phyloP scores from a whole-genome alignment of 1,140 invertebrate genomes.

The Calephelis nemesis region DNA sequence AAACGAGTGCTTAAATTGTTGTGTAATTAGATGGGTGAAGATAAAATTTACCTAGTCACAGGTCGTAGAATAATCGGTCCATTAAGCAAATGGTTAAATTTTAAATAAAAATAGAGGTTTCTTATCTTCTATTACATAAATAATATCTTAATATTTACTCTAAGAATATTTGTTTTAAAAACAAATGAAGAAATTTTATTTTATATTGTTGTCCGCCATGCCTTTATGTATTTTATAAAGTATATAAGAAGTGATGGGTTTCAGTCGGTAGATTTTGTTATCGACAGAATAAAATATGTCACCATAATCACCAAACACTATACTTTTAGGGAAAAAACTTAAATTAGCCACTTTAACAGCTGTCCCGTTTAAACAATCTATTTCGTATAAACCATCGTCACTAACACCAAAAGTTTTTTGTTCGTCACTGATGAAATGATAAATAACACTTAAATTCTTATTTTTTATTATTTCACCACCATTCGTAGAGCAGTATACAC shows the following conservation, averaged over 20 bases:
- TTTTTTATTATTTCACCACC: constrained; percentile 58
- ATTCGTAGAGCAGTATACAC: constrained; percentile 53
- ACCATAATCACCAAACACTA: constrained; percentile 68
- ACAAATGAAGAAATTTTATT: background rate
- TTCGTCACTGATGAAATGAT: constrained; percentile 59
- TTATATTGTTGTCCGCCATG: constrained; percentile 10
- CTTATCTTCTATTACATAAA: too few species aligned
- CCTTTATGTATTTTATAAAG: constrained; percentile 52
- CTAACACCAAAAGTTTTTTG: constrained; percentile 51
- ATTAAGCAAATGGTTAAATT: too few species aligned
- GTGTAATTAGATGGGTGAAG: too few species aligned
- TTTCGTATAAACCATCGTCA: constrained; percentile 51
- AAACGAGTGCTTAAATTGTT: too few species aligned
- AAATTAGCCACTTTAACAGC: constrained; percentile 51
- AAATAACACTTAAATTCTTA: constrained; percentile 49
- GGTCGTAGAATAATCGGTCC: too few species aligned
- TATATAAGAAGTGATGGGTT: constrained; percentile 56
- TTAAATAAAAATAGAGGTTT: too few species aligned
- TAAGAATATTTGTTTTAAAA: background rate
- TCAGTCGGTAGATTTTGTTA: constrained; percentile 55
- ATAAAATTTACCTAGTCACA: too few species aligned
- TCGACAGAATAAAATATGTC: constrained; percentile 63
- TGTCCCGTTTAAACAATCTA: constrained; percentile 60
- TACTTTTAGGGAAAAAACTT: constrained; percentile 52
- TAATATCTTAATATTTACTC: background rate